Evolutionary conservation across 2,797 vertebrate genomes (phyloP).

Genomic region (Podarcis lilfordi): DNA sequence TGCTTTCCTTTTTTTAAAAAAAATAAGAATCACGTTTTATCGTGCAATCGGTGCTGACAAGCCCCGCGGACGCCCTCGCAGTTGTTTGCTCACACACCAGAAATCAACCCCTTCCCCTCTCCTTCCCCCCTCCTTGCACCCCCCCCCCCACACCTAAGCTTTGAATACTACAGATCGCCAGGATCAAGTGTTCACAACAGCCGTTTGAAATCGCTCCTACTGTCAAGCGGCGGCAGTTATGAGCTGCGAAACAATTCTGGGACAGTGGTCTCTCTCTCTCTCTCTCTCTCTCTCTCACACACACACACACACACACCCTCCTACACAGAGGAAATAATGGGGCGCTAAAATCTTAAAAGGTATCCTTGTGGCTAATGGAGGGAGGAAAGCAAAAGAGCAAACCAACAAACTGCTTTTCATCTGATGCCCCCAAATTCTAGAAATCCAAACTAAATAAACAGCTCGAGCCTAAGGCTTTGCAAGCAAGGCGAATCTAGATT

Average conservation of each 20-base stretch:
- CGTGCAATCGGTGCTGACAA: constrained; percentile 62
- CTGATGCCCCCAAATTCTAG: neutral
- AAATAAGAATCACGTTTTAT: constrained; percentile 46
- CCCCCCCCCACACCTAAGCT: no score
- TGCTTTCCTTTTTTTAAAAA: neutral
- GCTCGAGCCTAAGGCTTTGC: neutral
- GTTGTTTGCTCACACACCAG: constrained; percentile 4
- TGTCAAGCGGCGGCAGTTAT: neutral
- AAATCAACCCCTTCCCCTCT: no score
- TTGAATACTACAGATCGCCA: neutral
- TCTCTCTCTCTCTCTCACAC: neutral
- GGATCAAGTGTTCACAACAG: neutral
- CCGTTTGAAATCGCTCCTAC: neutral
- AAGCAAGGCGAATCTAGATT: neutral
- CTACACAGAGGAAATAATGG: neutral
- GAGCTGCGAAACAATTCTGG: neutral
- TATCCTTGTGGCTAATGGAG: neutral
- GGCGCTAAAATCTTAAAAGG: neutral
- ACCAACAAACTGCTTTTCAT: neutral
- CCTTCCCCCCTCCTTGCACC: no score
- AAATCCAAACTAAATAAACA: neutral
- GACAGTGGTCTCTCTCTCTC: no score
- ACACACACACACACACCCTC: no score
- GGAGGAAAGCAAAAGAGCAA: no score
- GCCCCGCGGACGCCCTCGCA: constrained; percentile 36